These are phyloP conservation scores for Telmatochromis sp. DNA, from an alignment of 2,113 vertebrate genomes.

Conservation along the genomic window DNA sequence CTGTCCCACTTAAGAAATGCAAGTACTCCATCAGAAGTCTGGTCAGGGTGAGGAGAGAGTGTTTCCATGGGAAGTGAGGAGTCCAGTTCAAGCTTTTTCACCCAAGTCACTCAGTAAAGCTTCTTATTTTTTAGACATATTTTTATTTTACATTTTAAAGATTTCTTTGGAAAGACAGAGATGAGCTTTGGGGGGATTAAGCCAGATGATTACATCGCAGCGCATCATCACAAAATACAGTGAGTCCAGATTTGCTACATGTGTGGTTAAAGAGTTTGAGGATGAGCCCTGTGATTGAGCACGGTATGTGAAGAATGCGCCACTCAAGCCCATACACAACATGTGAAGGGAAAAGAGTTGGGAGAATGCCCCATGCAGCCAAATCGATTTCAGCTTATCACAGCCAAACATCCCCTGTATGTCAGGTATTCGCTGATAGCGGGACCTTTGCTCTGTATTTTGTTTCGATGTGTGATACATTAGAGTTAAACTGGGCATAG, in stretches of 20 bases:
- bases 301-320: slow-evolving; percentile 58
- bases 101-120: not conserved
- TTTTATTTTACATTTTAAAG: not conserved
- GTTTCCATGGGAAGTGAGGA: not conserved
- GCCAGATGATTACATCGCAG: not conserved
- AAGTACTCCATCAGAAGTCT: not conserved
- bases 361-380: slow-evolving; percentile 17
- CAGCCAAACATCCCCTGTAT: not conserved
- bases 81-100: not conserved
- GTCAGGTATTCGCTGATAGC: not conserved
- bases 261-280: slow-evolving; percentile 6
- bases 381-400: not conserved
- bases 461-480: not conserved
- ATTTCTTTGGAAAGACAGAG: not conserved
- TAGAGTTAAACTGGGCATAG: not conserved
- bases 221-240: not conserved
- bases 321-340: slow-evolving; percentile 54
- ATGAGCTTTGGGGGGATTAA: not conserved
- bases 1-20: not conserved
- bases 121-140: not conserved
- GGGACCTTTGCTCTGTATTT: not conserved
- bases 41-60: not conserved
- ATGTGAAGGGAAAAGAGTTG: slow-evolving; percentile 9
- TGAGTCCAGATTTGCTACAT: not conserved
- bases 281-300: slow-evolving; percentile 36